phyloP scores from a whole-genome alignment of 2,797 vertebrate species.

The Sparus aurata region DNA sequence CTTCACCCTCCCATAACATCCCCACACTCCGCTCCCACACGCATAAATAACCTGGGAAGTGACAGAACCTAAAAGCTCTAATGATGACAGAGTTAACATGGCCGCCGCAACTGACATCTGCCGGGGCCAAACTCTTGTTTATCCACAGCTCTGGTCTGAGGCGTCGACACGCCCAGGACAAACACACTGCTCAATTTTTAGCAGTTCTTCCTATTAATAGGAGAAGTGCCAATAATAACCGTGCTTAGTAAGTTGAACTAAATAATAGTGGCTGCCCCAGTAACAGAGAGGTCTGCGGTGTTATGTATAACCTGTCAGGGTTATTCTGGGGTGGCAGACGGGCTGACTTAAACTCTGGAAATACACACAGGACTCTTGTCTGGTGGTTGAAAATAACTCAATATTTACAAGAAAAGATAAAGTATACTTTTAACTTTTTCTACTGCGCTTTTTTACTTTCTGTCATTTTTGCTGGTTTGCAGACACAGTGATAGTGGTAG shows the following conservation, averaged over 20 bases:
- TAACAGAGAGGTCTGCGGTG: slow-evolving; percentile 75
- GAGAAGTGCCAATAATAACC: slow-evolving; percentile 83
- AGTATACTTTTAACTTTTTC: slow-evolving; percentile 21
- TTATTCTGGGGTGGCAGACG: slow-evolving; percentile 78
- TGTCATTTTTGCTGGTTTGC: neutral
- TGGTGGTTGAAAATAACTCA: slow-evolving; percentile 69
- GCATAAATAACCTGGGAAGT: slow-evolving; percentile 47
- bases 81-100: slow-evolving; percentile 59
- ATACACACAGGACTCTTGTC: slow-evolving; percentile 69
- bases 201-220: slow-evolving; percentile 86
- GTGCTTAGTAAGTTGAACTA: slow-evolving; percentile 69
- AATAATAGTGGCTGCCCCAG: slow-evolving; percentile 81
- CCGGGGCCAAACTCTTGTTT: slow-evolving; percentile 64
- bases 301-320: slow-evolving; percentile 73
- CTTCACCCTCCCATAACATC: slow-evolving; percentile 32
- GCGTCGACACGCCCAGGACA: slow-evolving; percentile 73
- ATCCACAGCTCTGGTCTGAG: slow-evolving; percentile 73
- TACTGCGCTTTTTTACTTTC: neutral
- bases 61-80: slow-evolving; percentile 37
- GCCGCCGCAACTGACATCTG: slow-evolving; percentile 51
- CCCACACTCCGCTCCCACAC: slow-evolving; percentile 11
- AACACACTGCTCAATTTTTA: slow-evolving; percentile 82
- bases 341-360: slow-evolving; percentile 69
- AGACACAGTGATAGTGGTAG: neutral
- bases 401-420: slow-evolving; percentile 71